Percentiles rank a stretch among this genome's conserved stretches.
Evolutionary conservation across 37 sponge, comb jelly and placozoan species (phyloP).

Genomic region (Geodia barretti): DNA sequence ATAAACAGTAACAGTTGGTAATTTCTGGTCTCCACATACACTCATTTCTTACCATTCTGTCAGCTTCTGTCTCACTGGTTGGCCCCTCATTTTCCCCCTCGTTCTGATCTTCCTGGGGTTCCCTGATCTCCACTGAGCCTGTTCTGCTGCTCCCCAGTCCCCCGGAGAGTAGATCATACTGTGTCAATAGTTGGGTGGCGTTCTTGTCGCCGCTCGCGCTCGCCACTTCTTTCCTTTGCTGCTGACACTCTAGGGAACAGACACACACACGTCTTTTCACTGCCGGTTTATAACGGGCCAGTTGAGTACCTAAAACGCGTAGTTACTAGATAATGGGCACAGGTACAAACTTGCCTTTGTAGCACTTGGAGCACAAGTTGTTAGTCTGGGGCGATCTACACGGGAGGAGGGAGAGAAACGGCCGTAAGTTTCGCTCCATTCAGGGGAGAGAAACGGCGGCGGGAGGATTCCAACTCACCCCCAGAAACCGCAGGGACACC

Average conservation of each 20-base stretch:
- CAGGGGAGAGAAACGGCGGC: neutral
- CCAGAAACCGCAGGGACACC: conserved; percentile 77
- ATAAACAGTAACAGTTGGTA: too few species aligned
- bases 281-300: too few species aligned
- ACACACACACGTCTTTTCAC: conserved; percentile 4
- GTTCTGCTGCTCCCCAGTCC: neutral
- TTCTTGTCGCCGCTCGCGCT: neutral
- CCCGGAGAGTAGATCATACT: neutral
- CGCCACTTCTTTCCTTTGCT: neutral
- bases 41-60: neutral
- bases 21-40: neutral
- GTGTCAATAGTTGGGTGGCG: neutral
- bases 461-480: conserved; percentile 58
- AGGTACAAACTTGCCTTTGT: conserved; percentile 53
- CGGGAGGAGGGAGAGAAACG: neutral
- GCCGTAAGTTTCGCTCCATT: neutral
- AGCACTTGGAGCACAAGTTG: conserved; percentile 78
- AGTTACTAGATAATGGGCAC: neutral
- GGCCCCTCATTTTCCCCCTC: conserved; percentile 2
- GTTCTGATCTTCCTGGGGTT: conserved; percentile 13
- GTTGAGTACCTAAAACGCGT: neutral
- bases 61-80: conserved; percentile 4
- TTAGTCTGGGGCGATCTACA: conserved; percentile 69
- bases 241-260: neutral
- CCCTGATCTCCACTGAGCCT: neutral